A percentile compares a stretch with the other conserved stretches of the same genome.
Conservation (phyloP, 2,888 invertebrate genomes). For the Scrobipalpa costella region DNA sequence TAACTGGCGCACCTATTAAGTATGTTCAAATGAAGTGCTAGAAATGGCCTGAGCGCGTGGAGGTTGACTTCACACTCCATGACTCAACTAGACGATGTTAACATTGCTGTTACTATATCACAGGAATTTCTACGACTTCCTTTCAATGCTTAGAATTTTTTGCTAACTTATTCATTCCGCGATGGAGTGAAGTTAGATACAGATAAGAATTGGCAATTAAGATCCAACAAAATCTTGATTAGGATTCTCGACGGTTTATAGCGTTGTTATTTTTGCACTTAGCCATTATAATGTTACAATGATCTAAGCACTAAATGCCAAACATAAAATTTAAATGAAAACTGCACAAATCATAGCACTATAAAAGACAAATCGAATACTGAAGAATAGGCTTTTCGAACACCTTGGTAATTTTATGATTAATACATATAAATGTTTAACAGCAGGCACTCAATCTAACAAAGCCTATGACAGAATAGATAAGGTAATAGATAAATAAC, state of each 20-base stretch:
- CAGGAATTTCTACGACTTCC: constrained; percentile 59
- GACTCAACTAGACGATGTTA: constrained; percentile 33
- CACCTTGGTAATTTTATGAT: neutral
- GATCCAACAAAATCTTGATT: neutral
- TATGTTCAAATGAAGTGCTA: constrained; percentile 19
- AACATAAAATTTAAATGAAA: too few species aligned
- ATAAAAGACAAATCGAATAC: neutral
- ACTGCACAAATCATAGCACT: neutral
- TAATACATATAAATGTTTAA: neutral
- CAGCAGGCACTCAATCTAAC: constrained; percentile 31
- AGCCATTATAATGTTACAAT: neutral
- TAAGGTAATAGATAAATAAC: constrained; percentile 53
- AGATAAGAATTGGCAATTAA: neutral
- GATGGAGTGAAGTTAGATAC: constrained; percentile 16
- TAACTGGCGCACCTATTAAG: constrained; percentile 16
- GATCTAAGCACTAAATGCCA: neutral
- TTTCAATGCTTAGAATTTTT: constrained; percentile 38
- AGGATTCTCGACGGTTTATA: too few species aligned
- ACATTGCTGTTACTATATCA: neutral
- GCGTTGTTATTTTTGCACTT: too few species aligned
- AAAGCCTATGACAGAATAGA: constrained; percentile 45
- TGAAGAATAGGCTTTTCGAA: neutral
- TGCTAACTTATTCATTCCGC: constrained; percentile 11
- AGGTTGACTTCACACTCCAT: constrained; percentile 34
- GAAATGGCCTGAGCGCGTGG: constrained; percentile 15